Evolutionary conservation across 2,888 invertebrate genomes (phyloP).

Genomic region (Sphaerophoria rueppellii): DNA sequence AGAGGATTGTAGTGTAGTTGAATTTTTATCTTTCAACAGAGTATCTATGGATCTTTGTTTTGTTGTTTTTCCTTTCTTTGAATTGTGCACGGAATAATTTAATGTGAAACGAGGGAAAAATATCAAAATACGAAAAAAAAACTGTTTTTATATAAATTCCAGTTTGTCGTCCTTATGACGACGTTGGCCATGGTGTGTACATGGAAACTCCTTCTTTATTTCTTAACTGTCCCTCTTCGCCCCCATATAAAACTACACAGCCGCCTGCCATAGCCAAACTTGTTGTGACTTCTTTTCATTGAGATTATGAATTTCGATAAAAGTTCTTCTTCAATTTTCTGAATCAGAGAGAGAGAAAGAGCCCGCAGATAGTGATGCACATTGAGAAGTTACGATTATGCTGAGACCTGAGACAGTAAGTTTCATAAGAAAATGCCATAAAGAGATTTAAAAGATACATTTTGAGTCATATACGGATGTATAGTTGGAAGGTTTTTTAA

Average conservation of each 20-base stretch:
- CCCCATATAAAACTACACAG: too few relatives aligned
- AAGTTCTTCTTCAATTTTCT: slow-evolving; percentile 26
- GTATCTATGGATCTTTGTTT: slow-evolving; percentile 24
- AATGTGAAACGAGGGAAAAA: slow-evolving; percentile 61
- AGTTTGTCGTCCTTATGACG: slow-evolving; percentile 38
- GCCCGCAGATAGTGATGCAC: background rate
- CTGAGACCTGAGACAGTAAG: slow-evolving; percentile 18
- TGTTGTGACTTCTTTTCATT: slow-evolving; percentile 66
- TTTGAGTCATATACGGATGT: slow-evolving; percentile 24
- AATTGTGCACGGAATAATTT: slow-evolving; percentile 71
- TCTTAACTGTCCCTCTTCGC: too few relatives aligned
- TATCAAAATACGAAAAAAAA: slow-evolving; percentile 30
- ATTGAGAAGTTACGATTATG: slow-evolving; percentile 5
- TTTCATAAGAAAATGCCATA: slow-evolving; percentile 49
- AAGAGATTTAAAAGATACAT: slow-evolving; percentile 47
- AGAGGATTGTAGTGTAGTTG: slow-evolving; percentile 43
- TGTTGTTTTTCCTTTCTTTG: slow-evolving; percentile 29
- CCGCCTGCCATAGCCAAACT: background rate
- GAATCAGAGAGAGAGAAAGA: background rate
- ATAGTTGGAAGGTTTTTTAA: background rate
- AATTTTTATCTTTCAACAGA: slow-evolving; percentile 49
- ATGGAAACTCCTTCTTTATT: slow-evolving; percentile 28
- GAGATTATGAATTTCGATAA: slow-evolving; percentile 71
- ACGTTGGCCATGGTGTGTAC: slow-evolving; percentile 1
- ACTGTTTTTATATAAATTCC: slow-evolving; percentile 42